Conservation (phyloP, 2,113 vertebrate genomes). For the Actinemys pallida region DNA sequence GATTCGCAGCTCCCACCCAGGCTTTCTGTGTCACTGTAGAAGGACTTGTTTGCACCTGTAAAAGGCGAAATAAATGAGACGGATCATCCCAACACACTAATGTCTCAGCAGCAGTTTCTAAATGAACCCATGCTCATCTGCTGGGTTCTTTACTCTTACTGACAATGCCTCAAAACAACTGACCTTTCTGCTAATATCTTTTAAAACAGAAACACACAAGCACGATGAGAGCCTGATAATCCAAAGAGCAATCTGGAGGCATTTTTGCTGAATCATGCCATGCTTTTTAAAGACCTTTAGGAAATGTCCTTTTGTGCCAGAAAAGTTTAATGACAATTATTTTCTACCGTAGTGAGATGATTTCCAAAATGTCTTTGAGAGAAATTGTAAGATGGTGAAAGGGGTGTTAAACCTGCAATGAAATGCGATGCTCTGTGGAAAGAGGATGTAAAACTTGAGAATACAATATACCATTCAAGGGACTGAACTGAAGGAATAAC, state of each 20-base stretch:
- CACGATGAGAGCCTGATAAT: not conserved
- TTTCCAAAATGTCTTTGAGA: not conserved
- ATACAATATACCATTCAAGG: not conserved
- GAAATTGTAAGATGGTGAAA: not conserved
- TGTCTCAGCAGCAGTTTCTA: not conserved
- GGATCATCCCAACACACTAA: fast-evolving
- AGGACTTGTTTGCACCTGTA: slow-evolving; percentile 46
- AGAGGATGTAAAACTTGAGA: not conserved
- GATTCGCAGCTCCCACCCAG: slow-evolving; percentile 86
- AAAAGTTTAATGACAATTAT: not conserved
- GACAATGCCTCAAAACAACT: not conserved
- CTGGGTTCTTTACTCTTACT: not conserved
- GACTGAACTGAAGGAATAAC: not conserved
- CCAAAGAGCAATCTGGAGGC: not conserved
- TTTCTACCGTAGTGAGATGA: not conserved
- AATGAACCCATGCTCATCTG: not conserved
- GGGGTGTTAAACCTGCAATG: not conserved
- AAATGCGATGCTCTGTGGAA: not conserved
- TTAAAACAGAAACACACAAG: not conserved
- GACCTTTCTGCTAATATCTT: no score
- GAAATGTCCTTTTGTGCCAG: not conserved
- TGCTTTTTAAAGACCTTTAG: not conserved
- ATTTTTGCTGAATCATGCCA: not conserved
- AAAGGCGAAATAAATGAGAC: fast-evolving
- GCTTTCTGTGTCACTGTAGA: slow-evolving; percentile 85